Percentiles rank a stretch among this genome's conserved stretches.
phyloP scores from a whole-genome alignment of 2,888 invertebrate species.

The Drosophila meridiana region DNA sequence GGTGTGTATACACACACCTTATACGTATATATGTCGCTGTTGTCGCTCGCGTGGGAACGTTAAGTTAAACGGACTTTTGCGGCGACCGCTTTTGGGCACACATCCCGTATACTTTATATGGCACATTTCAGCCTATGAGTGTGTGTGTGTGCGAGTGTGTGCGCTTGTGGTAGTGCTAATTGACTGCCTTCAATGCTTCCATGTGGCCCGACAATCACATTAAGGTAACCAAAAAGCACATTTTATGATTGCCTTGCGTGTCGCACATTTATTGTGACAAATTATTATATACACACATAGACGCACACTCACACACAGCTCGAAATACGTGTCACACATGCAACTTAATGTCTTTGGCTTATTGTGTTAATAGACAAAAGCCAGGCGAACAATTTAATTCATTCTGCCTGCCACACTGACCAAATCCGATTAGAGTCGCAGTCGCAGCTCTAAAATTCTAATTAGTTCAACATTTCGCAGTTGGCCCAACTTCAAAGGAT shows the following conservation, averaged over 20 bases:
- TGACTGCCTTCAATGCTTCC: conserved; percentile 56
- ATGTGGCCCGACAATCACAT: conserved; percentile 69
- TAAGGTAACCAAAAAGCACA: conserved; percentile 75
- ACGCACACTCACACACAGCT: not conserved
- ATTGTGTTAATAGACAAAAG: conserved; percentile 27
- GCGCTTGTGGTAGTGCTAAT: conserved; percentile 46
- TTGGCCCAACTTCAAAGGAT: not conserved
- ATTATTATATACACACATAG: conserved; percentile 14
- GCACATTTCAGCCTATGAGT: conserved; percentile 17
- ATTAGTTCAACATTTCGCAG: conserved; percentile 5
- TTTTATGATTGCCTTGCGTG: conserved; percentile 76
- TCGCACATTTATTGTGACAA: conserved; percentile 27
- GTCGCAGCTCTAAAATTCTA: conserved; percentile 16
- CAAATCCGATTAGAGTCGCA: conserved; percentile 25
- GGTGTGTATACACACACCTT: conserved; percentile 36
- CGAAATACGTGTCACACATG: not conserved
- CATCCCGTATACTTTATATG: conserved; percentile 62
- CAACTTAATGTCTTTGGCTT: conserved; percentile 3
- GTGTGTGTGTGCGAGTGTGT: not conserved
- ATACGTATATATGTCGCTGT: conserved; percentile 20
- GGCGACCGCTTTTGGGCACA: conserved; percentile 52
- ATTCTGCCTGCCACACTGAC: conserved; percentile 10
- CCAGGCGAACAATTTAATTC: conserved; percentile 23
- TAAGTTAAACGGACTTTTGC: conserved; percentile 78
- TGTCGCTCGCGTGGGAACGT: conserved; percentile 72